phyloP scores from a whole-genome alignment of 2,797 vertebrate species.

The Melanotaenia boesemani region DNA sequence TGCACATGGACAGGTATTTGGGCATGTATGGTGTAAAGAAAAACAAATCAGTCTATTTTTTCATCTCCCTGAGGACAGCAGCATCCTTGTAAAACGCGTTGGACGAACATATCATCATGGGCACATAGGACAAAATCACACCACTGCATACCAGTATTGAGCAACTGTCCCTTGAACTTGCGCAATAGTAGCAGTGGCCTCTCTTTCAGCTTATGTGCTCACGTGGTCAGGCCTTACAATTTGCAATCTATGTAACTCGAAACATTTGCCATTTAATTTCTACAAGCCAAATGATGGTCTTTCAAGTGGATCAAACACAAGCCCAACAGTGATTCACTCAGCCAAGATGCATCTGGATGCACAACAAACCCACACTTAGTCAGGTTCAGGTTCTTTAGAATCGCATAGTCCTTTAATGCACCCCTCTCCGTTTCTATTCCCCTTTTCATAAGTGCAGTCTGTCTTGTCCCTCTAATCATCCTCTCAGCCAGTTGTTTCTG shows the following conservation, averaged over 20 bases:
- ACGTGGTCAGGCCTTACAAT: too few relatives aligned
- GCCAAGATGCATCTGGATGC: not conserved
- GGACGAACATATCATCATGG: too few relatives aligned
- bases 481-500: not conserved
- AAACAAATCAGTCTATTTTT: not conserved
- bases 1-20: not conserved
- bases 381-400: not conserved
- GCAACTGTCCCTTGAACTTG: too few relatives aligned
- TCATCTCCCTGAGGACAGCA: not conserved
- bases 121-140: too few relatives aligned
- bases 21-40: not conserved
- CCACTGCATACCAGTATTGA: too few relatives aligned
- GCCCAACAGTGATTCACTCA: not conserved
- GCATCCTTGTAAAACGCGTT: too few relatives aligned
- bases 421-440: not conserved
- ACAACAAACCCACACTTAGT: not conserved
- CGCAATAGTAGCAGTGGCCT: too few relatives aligned
- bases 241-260: too few relatives aligned
- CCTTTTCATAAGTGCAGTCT: not conserved
- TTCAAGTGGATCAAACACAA: conserved; percentile 2
- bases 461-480: not conserved
- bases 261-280: too few relatives aligned
- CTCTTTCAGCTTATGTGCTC: too few relatives aligned
- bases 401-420: not conserved
- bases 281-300: not conserved